A percentile compares a stretch with the other conserved stretches of the same genome.
phyloP scores from a whole-genome alignment of 1,140 invertebrate genomes.

The Drosophila nebulosa region DNA sequence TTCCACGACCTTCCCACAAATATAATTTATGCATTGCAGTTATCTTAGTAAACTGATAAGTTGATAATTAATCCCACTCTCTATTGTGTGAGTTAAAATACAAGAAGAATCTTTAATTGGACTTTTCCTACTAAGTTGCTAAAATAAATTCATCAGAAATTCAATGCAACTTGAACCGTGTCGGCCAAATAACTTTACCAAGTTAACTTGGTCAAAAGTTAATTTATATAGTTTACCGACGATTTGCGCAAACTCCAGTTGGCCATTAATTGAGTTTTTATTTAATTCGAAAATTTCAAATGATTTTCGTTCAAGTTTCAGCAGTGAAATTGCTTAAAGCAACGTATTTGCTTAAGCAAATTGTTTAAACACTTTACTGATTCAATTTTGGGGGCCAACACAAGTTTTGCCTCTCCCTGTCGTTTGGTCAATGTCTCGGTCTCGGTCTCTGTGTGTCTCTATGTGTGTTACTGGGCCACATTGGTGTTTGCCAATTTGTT shows the following conservation, averaged over 20 bases:
- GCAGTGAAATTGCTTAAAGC: not conserved
- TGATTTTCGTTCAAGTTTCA: not conserved
- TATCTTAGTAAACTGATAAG: no score
- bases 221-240: not conserved
- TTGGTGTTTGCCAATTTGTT: slow-evolving; percentile 43
- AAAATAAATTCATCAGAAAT: no score
- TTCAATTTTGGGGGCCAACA: not conserved
- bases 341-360: not conserved
- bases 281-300: not conserved
- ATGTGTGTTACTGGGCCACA: not conserved
- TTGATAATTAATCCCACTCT: no score
- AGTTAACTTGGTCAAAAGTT: not conserved
- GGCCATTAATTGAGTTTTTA: not conserved
- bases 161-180: no score
- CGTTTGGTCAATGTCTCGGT: no score
- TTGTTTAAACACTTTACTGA: slow-evolving; percentile 2
- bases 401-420: not conserved
- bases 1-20: no score
- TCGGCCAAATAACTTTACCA: no score
- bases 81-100: no score
- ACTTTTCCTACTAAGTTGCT: no score
- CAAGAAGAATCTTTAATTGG: no score
- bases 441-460: not conserved
- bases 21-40: no score
- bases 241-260: not conserved